Percentiles rank a stretch among this genome's conserved stretches.
These are phyloP conservation scores for Drosophila arawakana DNA, from an alignment of 1,140 invertebrate species.

Conservation along the genomic window DNA sequence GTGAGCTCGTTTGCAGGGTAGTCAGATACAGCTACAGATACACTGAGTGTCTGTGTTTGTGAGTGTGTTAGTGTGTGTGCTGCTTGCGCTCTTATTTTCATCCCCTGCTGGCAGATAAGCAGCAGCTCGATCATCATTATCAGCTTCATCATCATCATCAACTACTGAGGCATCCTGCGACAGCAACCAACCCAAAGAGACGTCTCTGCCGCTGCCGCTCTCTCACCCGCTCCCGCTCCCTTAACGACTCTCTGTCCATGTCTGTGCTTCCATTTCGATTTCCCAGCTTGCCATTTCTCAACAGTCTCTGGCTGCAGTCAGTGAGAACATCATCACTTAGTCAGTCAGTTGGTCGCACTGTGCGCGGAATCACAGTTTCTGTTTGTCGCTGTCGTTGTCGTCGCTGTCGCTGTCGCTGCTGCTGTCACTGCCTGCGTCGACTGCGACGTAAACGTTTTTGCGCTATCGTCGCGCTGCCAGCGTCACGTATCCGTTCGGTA, in stretches of 20 bases:
- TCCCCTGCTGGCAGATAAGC: constrained; percentile 73
- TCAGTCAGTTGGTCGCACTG: constrained; percentile 71
- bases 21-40: constrained; percentile 35
- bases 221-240: too few relatives aligned
- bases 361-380: constrained; percentile 58
- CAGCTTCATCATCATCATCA: constrained; percentile 27
- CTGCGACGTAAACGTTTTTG: constrained; percentile 50
- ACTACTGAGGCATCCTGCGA: neutral
- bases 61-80: constrained; percentile 2
- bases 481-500: constrained; percentile 69
- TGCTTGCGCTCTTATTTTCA: constrained; percentile 56
- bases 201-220: constrained; percentile 3
- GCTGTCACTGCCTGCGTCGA: constrained; percentile 24
- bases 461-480: constrained; percentile 62
- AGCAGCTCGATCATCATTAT: constrained; percentile 53
- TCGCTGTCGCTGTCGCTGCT: constrained; percentile 26
- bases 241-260: too few relatives aligned
- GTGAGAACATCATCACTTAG: constrained; percentile 61
- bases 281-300: constrained; percentile 14
- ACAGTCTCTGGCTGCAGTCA: constrained; percentile 13
- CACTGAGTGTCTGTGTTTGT: constrained; percentile 3
- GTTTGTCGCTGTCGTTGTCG: constrained; percentile 16
- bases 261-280: constrained; percentile 29
- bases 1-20: constrained; percentile 31
- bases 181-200: constrained; percentile 8